phyloP scores from a whole-genome alignment of 2,797 vertebrate species.

The Coranthus polyacanthus region DNA sequence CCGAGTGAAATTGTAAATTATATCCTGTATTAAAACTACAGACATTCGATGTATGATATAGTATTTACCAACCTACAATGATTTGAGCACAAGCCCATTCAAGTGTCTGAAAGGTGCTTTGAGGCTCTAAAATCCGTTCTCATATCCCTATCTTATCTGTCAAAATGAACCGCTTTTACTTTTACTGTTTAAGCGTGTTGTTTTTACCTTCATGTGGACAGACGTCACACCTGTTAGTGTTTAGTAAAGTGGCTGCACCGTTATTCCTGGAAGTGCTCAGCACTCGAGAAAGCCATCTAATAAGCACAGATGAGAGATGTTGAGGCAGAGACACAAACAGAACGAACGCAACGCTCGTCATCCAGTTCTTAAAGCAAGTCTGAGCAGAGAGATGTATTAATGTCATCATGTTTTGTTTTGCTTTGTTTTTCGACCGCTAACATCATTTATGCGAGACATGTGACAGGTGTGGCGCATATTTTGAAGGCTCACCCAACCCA shows the following conservation, averaged over 20 bases:
- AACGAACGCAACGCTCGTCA: constrained; percentile 44
- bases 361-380: constrained; percentile 60
- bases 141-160: neutral
- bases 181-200: neutral
- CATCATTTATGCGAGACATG: constrained; percentile 73
- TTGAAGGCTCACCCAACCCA: constrained; percentile 65
- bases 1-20: neutral
- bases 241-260: constrained; percentile 50
- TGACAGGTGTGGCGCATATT: constrained; percentile 80
- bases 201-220: constrained; percentile 29
- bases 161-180: neutral
- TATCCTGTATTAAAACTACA: neutral
- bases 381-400: constrained; percentile 51
- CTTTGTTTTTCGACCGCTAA: constrained; percentile 55
- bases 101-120: too few species aligned
- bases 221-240: constrained; percentile 66
- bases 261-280: constrained; percentile 71
- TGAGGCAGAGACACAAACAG: constrained; percentile 62
- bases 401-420: neutral
- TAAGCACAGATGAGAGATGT: constrained; percentile 66
- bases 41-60: too few species aligned
- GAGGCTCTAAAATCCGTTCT: too few species aligned
- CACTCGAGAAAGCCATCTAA: constrained; percentile 66
- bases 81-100: too few species aligned
- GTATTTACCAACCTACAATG: too few species aligned